Conservation (phyloP, 2,113 vertebrate species). For the Clinocottus analis region DNA sequence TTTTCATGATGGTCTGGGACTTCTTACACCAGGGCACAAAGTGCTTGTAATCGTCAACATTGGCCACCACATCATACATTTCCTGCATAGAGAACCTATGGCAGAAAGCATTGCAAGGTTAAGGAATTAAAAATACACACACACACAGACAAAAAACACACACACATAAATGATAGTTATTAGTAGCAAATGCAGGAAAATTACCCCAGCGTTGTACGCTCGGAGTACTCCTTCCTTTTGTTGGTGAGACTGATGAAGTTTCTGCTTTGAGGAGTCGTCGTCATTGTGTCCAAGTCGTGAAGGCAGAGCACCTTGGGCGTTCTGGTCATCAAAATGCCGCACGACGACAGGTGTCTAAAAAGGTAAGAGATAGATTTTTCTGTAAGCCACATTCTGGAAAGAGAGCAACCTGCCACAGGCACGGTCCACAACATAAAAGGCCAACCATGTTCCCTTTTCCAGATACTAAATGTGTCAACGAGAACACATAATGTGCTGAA, state of each 20-base stretch:
- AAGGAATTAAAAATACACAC: not conserved
- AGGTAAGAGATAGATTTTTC: constrained; percentile 27
- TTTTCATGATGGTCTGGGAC: constrained; percentile 88
- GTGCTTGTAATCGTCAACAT: constrained; percentile 93
- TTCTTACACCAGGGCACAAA: constrained; percentile 98
- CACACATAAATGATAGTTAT: not conserved
- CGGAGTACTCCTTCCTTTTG: constrained; percentile 94
- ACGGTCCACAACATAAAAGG: constrained; percentile 10
- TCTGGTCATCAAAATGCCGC: constrained; percentile 84
- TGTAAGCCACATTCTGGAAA: constrained; percentile 48
- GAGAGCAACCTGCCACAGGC: not conserved
- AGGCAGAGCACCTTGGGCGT: constrained; percentile 68
- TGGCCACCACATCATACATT: constrained; percentile 95
- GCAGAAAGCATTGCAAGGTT: not conserved
- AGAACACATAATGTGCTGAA: constrained; percentile 6
- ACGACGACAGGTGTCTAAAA: constrained; percentile 84
- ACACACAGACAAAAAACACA: not conserved
- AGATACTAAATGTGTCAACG: constrained; percentile 21
- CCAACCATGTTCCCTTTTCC: constrained; percentile 23
- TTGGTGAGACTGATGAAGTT: constrained; percentile 91
- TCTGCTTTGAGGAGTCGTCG: constrained; percentile 75
- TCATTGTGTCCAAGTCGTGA: constrained; percentile 68
- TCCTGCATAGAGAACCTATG: constrained; percentile 94
- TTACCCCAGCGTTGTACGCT: constrained; percentile 94
- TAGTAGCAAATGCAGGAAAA: constrained; percentile 12